These are phyloP conservation scores for Xestia sexstrigata DNA, from an alignment of 2,888 invertebrate species.

Conservation along the genomic window DNA sequence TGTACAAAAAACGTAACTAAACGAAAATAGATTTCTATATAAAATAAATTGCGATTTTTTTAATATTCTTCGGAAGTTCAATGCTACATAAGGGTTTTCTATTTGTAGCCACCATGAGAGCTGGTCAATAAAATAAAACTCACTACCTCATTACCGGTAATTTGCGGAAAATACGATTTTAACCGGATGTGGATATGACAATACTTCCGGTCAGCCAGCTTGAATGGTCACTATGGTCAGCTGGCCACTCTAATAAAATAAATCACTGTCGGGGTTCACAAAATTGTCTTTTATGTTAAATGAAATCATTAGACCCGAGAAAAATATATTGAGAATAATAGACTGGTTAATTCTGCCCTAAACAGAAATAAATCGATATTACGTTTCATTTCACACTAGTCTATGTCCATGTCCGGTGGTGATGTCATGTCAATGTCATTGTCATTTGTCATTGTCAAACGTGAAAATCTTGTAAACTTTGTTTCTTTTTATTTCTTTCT, in stretches of 20 bases:
- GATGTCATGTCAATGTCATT: conserved; percentile 19
- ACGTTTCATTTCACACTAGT: conserved; percentile 38
- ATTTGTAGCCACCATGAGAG: neutral
- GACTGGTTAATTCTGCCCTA: neutral
- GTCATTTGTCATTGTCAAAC: conserved; percentile 37
- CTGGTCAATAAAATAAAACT: conserved; percentile 17
- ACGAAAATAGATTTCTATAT: neutral
- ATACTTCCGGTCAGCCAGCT: conserved; percentile 47
- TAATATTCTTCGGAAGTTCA: neutral
- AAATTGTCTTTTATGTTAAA: neutral
- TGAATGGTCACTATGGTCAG: conserved; percentile 14
- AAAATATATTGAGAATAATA: neutral
- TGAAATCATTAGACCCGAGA: too few species aligned
- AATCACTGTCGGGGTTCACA: neutral
- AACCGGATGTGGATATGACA: conserved; percentile 27
- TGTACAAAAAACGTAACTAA: neutral
- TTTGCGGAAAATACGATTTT: conserved; percentile 43
- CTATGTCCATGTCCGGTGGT: too few species aligned
- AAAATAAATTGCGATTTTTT: conserved; percentile 32
- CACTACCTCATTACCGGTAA: conserved; percentile 44
- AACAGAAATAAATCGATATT: conserved; percentile 1
- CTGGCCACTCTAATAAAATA: conserved; percentile 1
- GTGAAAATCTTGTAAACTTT: conserved; percentile 14
- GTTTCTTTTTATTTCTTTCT: neutral
- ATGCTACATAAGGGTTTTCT: neutral